Conservation (phyloP, 1,140 invertebrate species). For the Heliconius congener region DNA sequence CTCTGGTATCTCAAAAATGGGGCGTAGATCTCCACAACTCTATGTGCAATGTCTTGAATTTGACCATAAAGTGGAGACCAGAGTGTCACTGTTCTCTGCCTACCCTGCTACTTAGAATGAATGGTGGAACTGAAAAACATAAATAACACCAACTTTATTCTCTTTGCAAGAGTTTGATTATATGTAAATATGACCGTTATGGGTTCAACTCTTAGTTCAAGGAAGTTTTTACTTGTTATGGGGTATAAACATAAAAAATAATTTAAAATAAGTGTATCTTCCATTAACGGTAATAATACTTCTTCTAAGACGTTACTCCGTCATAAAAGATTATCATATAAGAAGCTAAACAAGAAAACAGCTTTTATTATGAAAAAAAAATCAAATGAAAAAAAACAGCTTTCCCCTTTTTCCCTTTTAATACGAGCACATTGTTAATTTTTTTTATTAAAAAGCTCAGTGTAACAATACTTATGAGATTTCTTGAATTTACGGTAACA, state of each 20-base stretch:
- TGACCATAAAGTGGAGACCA: background rate
- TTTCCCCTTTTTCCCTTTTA: background rate
- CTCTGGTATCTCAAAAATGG: background rate
- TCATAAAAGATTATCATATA: background rate
- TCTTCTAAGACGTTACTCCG: too few species aligned
- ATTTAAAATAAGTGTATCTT: too few species aligned
- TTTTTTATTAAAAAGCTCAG: background rate
- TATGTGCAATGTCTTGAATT: too few species aligned
- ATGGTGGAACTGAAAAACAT: background rate
- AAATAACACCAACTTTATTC: too few species aligned
- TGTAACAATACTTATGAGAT: background rate
- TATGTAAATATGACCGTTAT: too few species aligned
- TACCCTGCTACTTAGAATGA: background rate
- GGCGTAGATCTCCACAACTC: background rate
- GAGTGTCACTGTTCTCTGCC: background rate
- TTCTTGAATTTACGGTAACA: slow-evolving; percentile 9
- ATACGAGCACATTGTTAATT: background rate
- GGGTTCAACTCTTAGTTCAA: too few species aligned
- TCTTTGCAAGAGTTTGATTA: too few species aligned
- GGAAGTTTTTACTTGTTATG: too few species aligned
- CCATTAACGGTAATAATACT: too few species aligned
- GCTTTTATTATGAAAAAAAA: background rate
- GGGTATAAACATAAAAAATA: too few species aligned
- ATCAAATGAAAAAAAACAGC: background rate
- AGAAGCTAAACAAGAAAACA: background rate